Conservation (phyloP, 2,888 invertebrate genomes). For the Dascillus cervinus region DNA sequence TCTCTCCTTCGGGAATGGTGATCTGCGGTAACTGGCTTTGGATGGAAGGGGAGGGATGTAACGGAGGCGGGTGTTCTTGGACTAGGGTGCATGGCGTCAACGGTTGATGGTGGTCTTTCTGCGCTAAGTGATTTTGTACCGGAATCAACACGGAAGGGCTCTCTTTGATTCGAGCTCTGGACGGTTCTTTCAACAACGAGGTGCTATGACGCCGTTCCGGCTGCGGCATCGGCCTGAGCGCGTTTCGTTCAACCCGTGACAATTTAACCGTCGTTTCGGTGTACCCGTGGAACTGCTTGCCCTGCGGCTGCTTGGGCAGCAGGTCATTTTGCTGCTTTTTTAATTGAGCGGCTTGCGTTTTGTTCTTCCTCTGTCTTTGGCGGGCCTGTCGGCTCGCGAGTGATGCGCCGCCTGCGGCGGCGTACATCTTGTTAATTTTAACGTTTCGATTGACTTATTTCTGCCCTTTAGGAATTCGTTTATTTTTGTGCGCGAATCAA, state of each 20-base stretch:
- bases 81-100: slow-evolving; percentile 33
- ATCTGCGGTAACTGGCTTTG: slow-evolving; percentile 48
- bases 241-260: slow-evolving; percentile 44
- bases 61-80: slow-evolving; percentile 21
- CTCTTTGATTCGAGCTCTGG: slow-evolving; percentile 34
- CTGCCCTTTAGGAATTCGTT: too few relatives aligned
- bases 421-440: slow-evolving; percentile 56
- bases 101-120: slow-evolving; percentile 19
- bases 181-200: slow-evolving; percentile 28
- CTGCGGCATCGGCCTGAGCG: slow-evolving; percentile 33
- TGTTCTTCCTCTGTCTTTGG: slow-evolving; percentile 44
- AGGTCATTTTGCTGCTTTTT: slow-evolving; percentile 46
- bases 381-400: slow-evolving; percentile 75
- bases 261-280: slow-evolving; percentile 46
- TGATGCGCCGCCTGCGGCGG: slow-evolving; percentile 82
- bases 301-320: slow-evolving; percentile 31
- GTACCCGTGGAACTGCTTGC: slow-evolving; percentile 51
- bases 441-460: too few relatives aligned
- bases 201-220: slow-evolving; percentile 37
- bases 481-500: too few relatives aligned
- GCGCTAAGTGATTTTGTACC: slow-evolving; percentile 38
- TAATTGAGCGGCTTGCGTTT: slow-evolving; percentile 39
- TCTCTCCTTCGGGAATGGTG: slow-evolving; percentile 41
- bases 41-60: slow-evolving; percentile 33
- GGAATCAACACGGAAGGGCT: slow-evolving; percentile 46